A percentile compares a stretch with the other conserved stretches of the same genome.
phyloP scores from a whole-genome alignment of 2,888 invertebrate species.

The Toxonevra muliebris region DNA sequence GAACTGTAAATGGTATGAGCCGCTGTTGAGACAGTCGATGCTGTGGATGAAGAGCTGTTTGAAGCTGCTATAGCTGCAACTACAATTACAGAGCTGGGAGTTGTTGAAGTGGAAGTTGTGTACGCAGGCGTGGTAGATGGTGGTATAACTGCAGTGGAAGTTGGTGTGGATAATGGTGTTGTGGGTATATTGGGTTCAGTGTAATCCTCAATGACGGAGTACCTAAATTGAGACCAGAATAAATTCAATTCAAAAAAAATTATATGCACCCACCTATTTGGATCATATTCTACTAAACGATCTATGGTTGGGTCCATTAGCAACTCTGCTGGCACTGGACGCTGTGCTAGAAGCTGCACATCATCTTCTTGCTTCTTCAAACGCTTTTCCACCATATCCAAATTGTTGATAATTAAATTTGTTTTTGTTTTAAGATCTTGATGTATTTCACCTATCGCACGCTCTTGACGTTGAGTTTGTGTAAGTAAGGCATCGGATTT shows the following conservation, averaged over 20 bases:
- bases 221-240: conserved; percentile 45
- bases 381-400: conserved; percentile 85
- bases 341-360: conserved; percentile 79
- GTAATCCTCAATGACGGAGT: conserved; percentile 61
- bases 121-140: conserved; percentile 50
- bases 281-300: conserved; percentile 80
- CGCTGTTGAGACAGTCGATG: conserved; percentile 28
- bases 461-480: conserved; percentile 86
- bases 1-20: conserved; percentile 38
- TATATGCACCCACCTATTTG: conserved; percentile 68
- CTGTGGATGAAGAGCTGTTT: conserved; percentile 25
- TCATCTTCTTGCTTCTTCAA: conserved; percentile 87
- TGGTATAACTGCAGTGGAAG: conserved; percentile 61
- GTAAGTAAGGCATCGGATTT: conserved; percentile 87
- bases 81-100: conserved; percentile 44
- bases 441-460: conserved; percentile 87
- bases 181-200: conserved; percentile 55
- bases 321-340: conserved; percentile 79
- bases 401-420: conserved; percentile 86
- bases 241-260: background rate
- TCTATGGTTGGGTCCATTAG: conserved; percentile 81
- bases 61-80: conserved; percentile 39
- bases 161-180: conserved; percentile 38
- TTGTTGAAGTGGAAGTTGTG: conserved; percentile 49
- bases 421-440: conserved; percentile 83